Percentiles rank a stretch among this genome's conserved stretches.
Evolutionary conservation across 2,797 vertebrate genomes (phyloP).

Genomic region (Acomys russatus): DNA sequence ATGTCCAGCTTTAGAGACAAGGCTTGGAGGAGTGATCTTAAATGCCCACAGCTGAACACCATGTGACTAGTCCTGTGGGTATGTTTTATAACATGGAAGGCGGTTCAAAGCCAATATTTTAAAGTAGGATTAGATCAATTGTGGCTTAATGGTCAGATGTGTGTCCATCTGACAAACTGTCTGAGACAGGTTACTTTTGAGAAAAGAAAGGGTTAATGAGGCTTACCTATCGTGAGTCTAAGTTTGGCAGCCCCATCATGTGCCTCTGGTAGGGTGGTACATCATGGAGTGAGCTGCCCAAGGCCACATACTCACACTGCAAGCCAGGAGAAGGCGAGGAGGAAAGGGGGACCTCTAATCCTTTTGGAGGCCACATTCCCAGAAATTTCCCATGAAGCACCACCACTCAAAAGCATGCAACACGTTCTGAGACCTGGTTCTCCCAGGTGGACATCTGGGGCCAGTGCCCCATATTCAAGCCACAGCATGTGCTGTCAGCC

Average conservation of each 20-base stretch:
- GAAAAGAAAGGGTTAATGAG: not conserved
- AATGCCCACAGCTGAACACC: not conserved
- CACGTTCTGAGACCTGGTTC: not conserved
- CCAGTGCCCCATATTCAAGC: no score
- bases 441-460: rapidly evolving
- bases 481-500: not conserved
- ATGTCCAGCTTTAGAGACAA: not conserved
- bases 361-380: not conserved
- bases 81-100: not conserved
- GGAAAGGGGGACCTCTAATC: not conserved
- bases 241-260: not conserved
- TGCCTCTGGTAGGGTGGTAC: not conserved
- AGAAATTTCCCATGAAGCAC: not conserved
- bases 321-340: not conserved
- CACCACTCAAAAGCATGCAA: not conserved
- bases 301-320: not conserved
- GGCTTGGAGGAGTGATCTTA: not conserved
- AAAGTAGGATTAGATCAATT: not conserved
- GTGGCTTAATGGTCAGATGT: no score
- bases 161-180: not conserved
- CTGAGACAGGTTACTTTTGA: not conserved
- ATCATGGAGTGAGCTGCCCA: not conserved
- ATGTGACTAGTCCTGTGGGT: not conserved
- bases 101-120: not conserved
- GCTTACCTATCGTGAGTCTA: not conserved